Evolutionary conservation across 2,113 vertebrate genomes (phyloP).

Genomic region (Chloropsis cyanopogon): DNA sequence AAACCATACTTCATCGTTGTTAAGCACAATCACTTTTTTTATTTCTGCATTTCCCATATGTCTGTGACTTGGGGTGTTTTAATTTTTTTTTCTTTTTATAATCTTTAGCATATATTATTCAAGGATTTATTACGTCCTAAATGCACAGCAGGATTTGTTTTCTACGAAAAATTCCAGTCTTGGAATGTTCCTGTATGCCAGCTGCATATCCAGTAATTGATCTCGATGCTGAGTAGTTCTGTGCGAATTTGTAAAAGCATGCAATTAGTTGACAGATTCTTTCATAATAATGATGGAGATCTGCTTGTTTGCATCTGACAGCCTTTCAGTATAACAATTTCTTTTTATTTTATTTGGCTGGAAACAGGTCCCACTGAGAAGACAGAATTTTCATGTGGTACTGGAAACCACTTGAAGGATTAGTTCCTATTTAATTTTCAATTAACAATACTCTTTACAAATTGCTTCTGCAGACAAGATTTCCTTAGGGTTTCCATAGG

Average conservation of each 20-base stretch:
- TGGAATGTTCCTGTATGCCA: background rate
- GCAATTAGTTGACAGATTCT: background rate
- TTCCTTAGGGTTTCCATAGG: background rate
- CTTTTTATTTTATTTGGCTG: background rate
- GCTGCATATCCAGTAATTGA: background rate
- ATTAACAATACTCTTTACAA: background rate
- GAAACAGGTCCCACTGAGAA: background rate
- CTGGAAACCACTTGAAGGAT: background rate
- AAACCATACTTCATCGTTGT: no score
- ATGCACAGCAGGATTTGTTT: background rate
- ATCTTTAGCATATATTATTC: background rate
- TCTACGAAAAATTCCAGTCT: background rate
- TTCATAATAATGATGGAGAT: background rate
- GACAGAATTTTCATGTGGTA: background rate
- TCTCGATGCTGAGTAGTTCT: background rate
- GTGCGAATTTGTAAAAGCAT: background rate
- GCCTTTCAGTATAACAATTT: background rate
- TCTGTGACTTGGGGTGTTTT: accelerated
- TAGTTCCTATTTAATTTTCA: background rate
- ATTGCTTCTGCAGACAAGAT: background rate
- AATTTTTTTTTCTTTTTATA: background rate
- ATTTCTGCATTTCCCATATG: background rate
- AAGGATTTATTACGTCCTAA: background rate
- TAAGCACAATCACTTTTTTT: background rate
- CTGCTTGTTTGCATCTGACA: background rate